A percentile compares a stretch with the other conserved stretches of the same genome.
phyloP scores from a whole-genome alignment of 2,888 invertebrate species.

The Neelides folsomi region DNA sequence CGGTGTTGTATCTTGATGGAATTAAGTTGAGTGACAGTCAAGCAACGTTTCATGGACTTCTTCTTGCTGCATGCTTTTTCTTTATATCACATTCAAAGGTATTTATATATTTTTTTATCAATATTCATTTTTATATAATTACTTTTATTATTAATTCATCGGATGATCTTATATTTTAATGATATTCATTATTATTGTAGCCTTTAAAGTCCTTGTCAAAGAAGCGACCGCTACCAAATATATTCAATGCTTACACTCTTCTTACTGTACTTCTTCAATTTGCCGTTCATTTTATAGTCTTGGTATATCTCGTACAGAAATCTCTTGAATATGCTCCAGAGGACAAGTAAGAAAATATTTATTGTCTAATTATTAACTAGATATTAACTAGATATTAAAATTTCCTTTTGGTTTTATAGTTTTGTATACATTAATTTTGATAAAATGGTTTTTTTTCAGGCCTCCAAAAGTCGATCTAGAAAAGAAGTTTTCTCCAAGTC shows the following conservation, averaged over 20 bases:
- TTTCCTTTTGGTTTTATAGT: no score
- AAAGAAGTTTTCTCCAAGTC: constrained; percentile 74
- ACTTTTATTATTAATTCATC: not conserved
- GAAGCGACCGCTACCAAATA: constrained; percentile 90
- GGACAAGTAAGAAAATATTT: constrained; percentile 24
- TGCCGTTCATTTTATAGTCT: constrained; percentile 78
- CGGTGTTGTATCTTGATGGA: constrained; percentile 92
- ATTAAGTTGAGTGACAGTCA: constrained; percentile 96
- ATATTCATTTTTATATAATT: not conserved
- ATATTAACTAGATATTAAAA: no score
- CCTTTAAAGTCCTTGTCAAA: constrained; percentile 84
- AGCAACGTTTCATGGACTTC: constrained; percentile 89
- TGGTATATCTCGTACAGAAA: constrained; percentile 75
- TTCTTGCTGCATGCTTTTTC: constrained; percentile 91
- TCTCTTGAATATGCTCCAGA: constrained; percentile 58
- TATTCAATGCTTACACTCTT: constrained; percentile 95
- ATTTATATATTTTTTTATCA: constrained; percentile 21
- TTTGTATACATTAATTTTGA: no score
- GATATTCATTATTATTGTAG: no score
- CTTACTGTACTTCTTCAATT: constrained; percentile 90
- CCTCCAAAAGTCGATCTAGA: constrained; percentile 57
- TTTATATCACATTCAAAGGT: constrained; percentile 97
- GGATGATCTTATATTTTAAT: no score
- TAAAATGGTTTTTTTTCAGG: constrained; percentile 14
- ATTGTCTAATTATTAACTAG: no score